Base-by-base conservation (phyloP, 2,888 invertebrate species). In the Lasioglossum lativentre region DNA sequence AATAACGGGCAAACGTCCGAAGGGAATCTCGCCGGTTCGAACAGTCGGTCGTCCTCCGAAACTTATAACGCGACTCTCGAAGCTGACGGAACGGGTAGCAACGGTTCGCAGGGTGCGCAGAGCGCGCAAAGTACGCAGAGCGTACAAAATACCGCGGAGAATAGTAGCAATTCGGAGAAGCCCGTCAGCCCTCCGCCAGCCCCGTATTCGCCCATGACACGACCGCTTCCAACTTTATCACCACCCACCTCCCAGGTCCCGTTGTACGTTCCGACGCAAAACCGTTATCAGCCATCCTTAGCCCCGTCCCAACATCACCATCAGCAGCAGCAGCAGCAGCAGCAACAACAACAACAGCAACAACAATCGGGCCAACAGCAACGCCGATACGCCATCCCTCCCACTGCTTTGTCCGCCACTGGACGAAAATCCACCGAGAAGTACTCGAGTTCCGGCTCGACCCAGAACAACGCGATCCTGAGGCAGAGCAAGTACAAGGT, bases 181-280 rank as follows among this genome's bases (percentile, higher is more conserved):
- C 87, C 92, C 83, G 86, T 91, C 88, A 94, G 93, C 88, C 93
- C 93, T 85, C 93, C 92, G 38, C 92, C 93, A 76, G 88, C 91
- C n/a, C 93, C 93, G 23, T 92, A 93, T 77, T 93, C 93, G 70
- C 93, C 94, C 73, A 93, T 93, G 91, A 92, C 93, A 87, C 92
- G 89, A 87, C 94, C 94, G 78, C 90, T 91, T 92, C 94, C 93
- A 91, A 94, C 91, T 90, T 86, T 93, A 83, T 94, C 94, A 91
- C 94, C 94, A 73, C 91, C 94, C 91, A 91, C 92, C 89, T 90
- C 91, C 86, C 95, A 95, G 94, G 94, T 94, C 86, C 95, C 94
- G 92, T 93, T 94, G 85, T 95, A 93, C 87, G 83, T 88, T 45
- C 88, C 91, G 75, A 87, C 89, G 78, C 93, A 92, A 81, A 93